phyloP scores from a whole-genome alignment of 1,140 invertebrate genomes.

The Calliphora vicina region DNA sequence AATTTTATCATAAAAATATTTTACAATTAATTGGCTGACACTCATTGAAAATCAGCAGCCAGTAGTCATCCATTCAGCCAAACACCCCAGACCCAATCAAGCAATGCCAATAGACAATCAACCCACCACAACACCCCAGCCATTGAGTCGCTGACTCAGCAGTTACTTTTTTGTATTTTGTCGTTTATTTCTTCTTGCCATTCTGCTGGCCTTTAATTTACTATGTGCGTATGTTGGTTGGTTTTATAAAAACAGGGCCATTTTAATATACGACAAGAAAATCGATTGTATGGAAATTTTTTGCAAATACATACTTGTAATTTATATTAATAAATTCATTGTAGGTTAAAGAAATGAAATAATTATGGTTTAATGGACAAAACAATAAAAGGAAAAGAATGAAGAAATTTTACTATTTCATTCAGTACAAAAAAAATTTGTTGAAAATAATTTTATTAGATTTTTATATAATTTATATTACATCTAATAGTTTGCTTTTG shows the following conservation, averaged over 20 bases:
- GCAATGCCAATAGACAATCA: no score
- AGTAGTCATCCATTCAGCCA: background rate
- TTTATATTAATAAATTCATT: no score
- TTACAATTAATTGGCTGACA: conserved; percentile 21
- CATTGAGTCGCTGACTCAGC: background rate
- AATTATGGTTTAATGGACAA: no score
- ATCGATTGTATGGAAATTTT: background rate
- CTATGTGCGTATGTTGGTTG: background rate
- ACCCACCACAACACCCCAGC: background rate
- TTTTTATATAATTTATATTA: no score
- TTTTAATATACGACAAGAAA: background rate
- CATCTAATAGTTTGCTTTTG: no score
- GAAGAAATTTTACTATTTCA: no score
- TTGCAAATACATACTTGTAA: no score
- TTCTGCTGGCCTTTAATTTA: background rate
- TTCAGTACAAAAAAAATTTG: no score
- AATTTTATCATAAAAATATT: conserved; percentile 35
- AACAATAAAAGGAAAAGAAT: no score
- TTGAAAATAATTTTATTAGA: no score
- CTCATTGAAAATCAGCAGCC: background rate
- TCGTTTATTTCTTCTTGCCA: background rate
- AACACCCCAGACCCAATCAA: background rate
- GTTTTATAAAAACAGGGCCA: background rate
- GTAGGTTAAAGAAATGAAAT: no score
- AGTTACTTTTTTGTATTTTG: background rate